These are phyloP conservation scores for Graptemys geographica DNA, from an alignment of 2,797 vertebrate species.

Conservation along the genomic window DNA sequence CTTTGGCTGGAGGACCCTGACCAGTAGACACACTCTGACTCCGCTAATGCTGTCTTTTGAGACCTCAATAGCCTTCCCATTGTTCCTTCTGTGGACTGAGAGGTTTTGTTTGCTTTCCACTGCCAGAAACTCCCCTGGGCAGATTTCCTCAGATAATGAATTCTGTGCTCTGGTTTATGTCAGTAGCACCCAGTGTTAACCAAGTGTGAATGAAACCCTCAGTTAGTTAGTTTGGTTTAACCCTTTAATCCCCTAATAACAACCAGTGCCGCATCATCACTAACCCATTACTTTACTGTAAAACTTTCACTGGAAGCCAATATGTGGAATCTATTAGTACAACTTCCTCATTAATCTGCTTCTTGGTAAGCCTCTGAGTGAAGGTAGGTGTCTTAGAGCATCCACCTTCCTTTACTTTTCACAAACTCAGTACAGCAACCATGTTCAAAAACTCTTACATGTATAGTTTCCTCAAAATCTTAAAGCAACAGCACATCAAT, in stretches of 20 bases:
- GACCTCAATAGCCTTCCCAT: background rate
- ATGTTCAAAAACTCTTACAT: background rate
- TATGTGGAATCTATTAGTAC: background rate
- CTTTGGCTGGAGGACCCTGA: background rate
- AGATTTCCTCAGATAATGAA: background rate
- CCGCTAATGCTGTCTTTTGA: background rate
- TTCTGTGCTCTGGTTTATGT: background rate
- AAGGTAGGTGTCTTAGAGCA: background rate
- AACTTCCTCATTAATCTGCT: background rate
- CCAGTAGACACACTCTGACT: background rate
- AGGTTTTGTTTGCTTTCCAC: background rate
- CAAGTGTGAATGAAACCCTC: background rate
- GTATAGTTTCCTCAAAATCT: background rate
- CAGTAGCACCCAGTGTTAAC: background rate
- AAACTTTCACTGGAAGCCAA: background rate
- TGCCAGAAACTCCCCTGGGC: background rate
- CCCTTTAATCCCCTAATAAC: background rate
- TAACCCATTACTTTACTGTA: background rate
- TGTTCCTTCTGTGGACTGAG: background rate
- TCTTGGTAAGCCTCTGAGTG: background rate
- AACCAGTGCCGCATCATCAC: fast-evolving
- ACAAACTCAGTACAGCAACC: background rate
- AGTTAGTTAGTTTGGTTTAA: background rate
- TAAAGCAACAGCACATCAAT: background rate
- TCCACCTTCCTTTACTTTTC: background rate